Base-by-base conservation (phyloP, 1,140 invertebrate genomes). In the Ganaspis sp. region DNA sequence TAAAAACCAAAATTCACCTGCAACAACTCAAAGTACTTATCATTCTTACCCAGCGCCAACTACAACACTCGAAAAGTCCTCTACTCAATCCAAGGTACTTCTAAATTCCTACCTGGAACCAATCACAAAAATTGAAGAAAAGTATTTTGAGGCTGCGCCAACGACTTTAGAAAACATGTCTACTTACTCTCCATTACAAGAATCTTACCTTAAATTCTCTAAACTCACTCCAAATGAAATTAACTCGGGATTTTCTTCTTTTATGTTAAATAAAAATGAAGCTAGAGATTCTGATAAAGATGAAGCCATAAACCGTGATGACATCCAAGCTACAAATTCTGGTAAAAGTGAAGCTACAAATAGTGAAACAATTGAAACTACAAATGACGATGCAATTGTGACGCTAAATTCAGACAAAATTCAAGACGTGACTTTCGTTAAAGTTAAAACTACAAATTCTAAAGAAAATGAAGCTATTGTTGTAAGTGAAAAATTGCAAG, bases 401-500 rank as follows among this genome's bases (percentile, higher is more conserved):
- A n/a, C n/a, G n/a, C n/a, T n/a, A n/a, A n/a, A n/a, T n/a, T n/a
- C n/a, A n/a, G n/a, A n/a, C n/a, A n/a, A n/a, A 15, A 45, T 45
- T 15, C 3, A 45, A 45, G 11, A 45, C 4, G 15, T 45, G 12
- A 9, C 40, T 3, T 15, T 1, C 11, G 11, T 4, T 40, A 12
- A 38, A 38, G 37, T 9, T 5, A 38, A 8, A 11, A 40, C 1
- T 40, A 40, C 38, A 40, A 40, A 40, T 9, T 40, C 38, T 9
- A 40, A 40, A 15, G 40, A 49, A 17, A 2, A 49, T 49, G 85
- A 89, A 42, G 85, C 89, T 0, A 76, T 85, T 0, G 40, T 92
- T 3, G 75, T 90, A 0, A 90, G 87, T 64, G 89, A 89, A 74
- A 82, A 75, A 0, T 85, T 81, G 0, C 74, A 71, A 1, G 85